phyloP scores from a whole-genome alignment of 2,113 vertebrate species.

The Ciconia maguari region DNA sequence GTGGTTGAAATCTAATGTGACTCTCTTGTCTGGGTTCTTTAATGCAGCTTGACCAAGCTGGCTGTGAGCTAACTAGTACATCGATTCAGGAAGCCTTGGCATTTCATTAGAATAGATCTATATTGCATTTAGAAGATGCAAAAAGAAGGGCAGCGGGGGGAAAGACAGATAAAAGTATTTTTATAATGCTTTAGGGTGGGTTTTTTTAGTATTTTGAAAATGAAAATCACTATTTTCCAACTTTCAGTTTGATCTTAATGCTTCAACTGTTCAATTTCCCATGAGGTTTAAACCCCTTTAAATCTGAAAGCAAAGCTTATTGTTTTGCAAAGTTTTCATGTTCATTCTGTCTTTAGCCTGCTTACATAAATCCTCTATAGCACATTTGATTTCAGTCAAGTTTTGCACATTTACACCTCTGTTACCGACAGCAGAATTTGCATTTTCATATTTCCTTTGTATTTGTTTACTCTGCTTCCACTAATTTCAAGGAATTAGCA shows the following conservation, averaged over 20 bases:
- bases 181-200: rapidly evolving
- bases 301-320: not conserved
- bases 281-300: not conserved
- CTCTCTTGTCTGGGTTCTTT: constrained; percentile 44
- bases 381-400: not conserved
- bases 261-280: not conserved
- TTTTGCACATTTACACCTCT: not conserved
- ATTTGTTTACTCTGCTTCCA: not conserved
- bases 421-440: not conserved
- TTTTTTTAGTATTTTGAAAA: not conserved
- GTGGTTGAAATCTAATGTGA: constrained; percentile 58
- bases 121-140: not conserved
- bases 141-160: not conserved
- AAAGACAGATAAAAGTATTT: not conserved
- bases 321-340: not conserved
- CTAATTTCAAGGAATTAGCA: not conserved
- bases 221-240: not conserved
- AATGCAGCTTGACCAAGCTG: constrained; percentile 24
- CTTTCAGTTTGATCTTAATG: not conserved
- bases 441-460: not conserved
- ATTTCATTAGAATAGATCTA: constrained; percentile 23
- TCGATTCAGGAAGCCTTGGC: constrained; percentile 24
- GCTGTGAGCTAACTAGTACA: constrained; percentile 42
- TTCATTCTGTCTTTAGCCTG: not conserved
- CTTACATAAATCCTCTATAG: not conserved